Conservation (phyloP, 2,113 vertebrate genomes). For the Siphamia tubifer region DNA sequence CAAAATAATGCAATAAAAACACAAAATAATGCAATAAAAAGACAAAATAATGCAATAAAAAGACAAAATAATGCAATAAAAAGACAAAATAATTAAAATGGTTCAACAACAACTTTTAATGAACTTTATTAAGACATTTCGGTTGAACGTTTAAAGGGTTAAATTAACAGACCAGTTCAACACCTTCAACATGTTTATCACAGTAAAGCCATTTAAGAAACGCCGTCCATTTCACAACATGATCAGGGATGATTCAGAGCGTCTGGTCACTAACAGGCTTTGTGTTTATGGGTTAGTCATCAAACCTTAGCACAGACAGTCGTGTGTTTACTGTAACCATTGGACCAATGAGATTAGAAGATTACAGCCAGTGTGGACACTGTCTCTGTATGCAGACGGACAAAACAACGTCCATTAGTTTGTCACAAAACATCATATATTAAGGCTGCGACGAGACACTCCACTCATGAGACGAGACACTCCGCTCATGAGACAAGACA, state of each 20-base stretch:
- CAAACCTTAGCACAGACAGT: constrained; percentile 25
- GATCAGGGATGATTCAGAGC: not conserved
- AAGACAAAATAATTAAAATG: no score
- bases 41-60: no score
- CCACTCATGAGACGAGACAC: no score
- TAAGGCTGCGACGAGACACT: no score
- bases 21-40: no score
- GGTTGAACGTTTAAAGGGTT: no score
- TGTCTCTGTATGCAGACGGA: constrained; percentile 41
- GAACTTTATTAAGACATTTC: not conserved
- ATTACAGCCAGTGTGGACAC: constrained; percentile 50
- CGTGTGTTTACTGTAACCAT: constrained; percentile 39
- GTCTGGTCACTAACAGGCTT: constrained; percentile 20
- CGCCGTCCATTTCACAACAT: constrained; percentile 4
- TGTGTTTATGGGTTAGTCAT: constrained; percentile 38
- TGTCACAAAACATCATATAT: no score
- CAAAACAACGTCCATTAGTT: no score
- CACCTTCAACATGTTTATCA: not conserved
- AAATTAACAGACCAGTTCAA: not conserved
- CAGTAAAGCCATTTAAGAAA: not conserved
- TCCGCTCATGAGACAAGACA: no score
- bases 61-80: no score
- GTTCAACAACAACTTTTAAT: no score
- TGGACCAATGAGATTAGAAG: constrained; percentile 68
- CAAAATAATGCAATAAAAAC: no score